These are phyloP conservation scores for Geococcyx californianus DNA, from an alignment of 2,113 vertebrate species.

Conservation along the genomic window DNA sequence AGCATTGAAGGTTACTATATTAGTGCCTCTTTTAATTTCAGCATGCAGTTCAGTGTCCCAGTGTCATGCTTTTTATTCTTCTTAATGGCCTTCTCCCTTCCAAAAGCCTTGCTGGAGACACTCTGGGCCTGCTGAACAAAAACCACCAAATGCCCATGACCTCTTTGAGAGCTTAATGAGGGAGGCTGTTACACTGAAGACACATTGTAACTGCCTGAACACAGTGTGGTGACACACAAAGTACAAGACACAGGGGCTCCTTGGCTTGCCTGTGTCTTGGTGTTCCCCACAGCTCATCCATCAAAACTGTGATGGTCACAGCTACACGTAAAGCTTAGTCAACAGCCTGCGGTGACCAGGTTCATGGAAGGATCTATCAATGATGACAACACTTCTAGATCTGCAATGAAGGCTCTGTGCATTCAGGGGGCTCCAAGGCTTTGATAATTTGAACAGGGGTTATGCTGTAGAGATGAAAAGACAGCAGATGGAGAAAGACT, in stretches of 20 bases:
- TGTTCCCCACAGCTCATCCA: background rate
- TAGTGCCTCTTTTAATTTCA: background rate
- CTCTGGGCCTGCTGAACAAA: background rate
- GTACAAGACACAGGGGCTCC: accelerated
- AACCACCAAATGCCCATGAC: accelerated
- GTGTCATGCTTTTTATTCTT: background rate
- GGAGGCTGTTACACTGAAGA: background rate
- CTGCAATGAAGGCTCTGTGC: background rate
- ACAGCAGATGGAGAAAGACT: background rate
- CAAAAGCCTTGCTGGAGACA: background rate
- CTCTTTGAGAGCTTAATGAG: background rate
- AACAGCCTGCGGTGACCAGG: background rate
- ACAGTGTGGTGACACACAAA: accelerated
- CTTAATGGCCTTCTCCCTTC: background rate
- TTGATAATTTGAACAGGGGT: background rate
- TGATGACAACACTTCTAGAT: background rate
- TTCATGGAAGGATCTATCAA: background rate
- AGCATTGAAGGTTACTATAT: background rate
- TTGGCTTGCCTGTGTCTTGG: background rate
- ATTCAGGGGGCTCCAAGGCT: accelerated
- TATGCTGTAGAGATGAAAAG: background rate
- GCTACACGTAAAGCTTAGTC: background rate
- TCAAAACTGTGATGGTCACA: background rate
- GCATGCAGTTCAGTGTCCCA: background rate
- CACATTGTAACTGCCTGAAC: background rate